Evolutionary conservation across 1,140 invertebrate species (phyloP), one percentile per base, ranked within the genome.

Genomic region (Musca domestica): DNA sequence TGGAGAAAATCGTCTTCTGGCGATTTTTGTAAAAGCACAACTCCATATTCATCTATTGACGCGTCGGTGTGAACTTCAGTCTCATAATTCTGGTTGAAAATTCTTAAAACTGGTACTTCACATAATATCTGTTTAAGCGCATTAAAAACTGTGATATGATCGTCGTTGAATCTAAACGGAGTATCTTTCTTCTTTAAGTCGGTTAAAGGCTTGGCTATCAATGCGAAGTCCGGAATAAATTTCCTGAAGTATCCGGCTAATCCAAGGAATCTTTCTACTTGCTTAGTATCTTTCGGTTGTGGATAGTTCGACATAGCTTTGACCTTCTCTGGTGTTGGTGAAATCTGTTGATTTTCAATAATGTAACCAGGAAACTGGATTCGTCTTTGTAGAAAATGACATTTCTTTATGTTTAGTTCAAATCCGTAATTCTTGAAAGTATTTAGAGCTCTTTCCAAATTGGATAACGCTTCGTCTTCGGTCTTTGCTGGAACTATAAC

Each of bases 21-120:
- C 14, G 47, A 48, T 66, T 68, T 75, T 71, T 83, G 79, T 15
- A 76, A 68, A n/a, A 80, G 20, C 0, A 77, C 67, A 10, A 74
- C 74, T n/a, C 75, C 74, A 47, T 75, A 78, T 22, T n/a, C n/a
- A n/a, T 68, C 58, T n/a, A 46, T 27, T 69, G 73, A 75, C 0
- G 76, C 78, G 72, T 80, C 79, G 0, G 78, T 80, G 67, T 83
- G 79, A 0, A 82, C 34, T 68, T 82, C 78, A 4, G 78, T 78
- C 9, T 72, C 71, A 27, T 61, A 41, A 15, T 52, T 46, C 15
- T 56, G 70, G n/a, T n/a, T n/a, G n/a, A n/a, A n/a, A n/a, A n/a
- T n/a, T n/a, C n/a, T n/a, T n/a, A n/a, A n/a, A n/a, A 83, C 74
- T 14, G 81, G 80, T 30, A 77, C 69, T 23, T 69, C 41, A 3